Conservation (phyloP, 2,888 invertebrate genomes). For the Bembecia ichneumoniformis region DNA sequence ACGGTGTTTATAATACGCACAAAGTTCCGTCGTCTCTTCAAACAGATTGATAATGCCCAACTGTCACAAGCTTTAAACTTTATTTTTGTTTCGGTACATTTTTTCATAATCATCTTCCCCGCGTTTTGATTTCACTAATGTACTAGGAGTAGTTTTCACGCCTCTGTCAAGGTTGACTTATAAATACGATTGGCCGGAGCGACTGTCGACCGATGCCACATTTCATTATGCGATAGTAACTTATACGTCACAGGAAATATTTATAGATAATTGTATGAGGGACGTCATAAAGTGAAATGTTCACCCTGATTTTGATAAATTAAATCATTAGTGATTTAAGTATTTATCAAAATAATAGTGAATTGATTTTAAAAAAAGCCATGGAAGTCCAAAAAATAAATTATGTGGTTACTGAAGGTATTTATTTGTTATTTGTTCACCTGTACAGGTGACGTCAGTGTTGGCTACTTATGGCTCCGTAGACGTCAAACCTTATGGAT, state of each 20-base stretch:
- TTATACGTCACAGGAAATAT: slow-evolving; percentile 21
- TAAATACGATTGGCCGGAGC: slow-evolving; percentile 44
- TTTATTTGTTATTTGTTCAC: slow-evolving; percentile 1
- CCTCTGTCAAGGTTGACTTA: slow-evolving; percentile 67
- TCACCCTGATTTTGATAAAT: too few relatives aligned
- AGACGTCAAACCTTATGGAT: slow-evolving; percentile 73
- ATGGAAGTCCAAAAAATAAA: too few relatives aligned
- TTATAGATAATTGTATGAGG: slow-evolving; percentile 14
- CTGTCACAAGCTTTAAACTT: slow-evolving; percentile 54
- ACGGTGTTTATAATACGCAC: slow-evolving; percentile 16
- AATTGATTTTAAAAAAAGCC: neutral
- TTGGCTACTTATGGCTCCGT: slow-evolving; percentile 75
- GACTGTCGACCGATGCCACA: slow-evolving; percentile 36
- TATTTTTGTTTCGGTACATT: slow-evolving; percentile 46
- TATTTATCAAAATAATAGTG: too few relatives aligned
- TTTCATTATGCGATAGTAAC: slow-evolving; percentile 23
- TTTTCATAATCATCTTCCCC: slow-evolving; percentile 30
- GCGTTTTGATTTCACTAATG: slow-evolving; percentile 49
- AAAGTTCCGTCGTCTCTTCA: slow-evolving; percentile 51
- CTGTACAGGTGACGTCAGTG: slow-evolving; percentile 62
- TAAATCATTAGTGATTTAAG: too few relatives aligned
- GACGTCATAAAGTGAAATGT: too few relatives aligned
- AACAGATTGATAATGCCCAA: slow-evolving; percentile 67
- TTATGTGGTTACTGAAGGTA: too few relatives aligned
- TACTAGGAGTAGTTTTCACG: slow-evolving; percentile 54